These are phyloP conservation scores for Nycticryphes semicollaris DNA, from an alignment of 2,113 vertebrate genomes.

Conservation along the genomic window DNA sequence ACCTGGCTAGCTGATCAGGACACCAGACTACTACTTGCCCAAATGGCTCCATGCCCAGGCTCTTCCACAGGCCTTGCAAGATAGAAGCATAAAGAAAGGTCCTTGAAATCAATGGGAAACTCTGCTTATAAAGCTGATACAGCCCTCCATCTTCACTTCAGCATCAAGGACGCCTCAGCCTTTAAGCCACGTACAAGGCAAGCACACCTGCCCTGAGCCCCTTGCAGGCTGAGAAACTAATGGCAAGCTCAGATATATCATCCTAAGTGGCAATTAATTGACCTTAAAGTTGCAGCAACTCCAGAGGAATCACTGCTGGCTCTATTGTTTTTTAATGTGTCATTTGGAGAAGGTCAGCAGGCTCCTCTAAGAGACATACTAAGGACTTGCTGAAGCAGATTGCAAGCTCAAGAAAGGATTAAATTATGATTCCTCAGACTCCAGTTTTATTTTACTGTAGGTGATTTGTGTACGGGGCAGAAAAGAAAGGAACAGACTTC, in stretches of 20 bases:
- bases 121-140: background rate
- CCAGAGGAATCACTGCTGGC: background rate
- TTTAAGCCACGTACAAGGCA: background rate
- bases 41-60: background rate
- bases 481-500: background rate
- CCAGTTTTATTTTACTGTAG: background rate
- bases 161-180: background rate
- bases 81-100: background rate
- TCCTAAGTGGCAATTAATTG: slow-evolving; percentile 47
- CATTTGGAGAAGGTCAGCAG: slow-evolving; percentile 29
- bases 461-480: background rate
- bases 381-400: slow-evolving; percentile 41
- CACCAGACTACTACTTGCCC: background rate
- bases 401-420: slow-evolving; percentile 21
- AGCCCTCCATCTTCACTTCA: background rate
- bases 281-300: slow-evolving; percentile 28
- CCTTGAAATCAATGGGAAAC: background rate
- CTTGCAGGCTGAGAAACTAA: background rate
- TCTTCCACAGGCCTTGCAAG: background rate
- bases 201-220: background rate
- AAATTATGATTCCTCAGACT: slow-evolving; percentile 32
- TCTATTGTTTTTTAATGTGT: slow-evolving; percentile 41
- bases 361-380: background rate
- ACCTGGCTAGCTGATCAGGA: background rate
- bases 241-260: background rate